Percentiles rank a stretch among this genome's conserved stretches.
Conservation (phyloP, 1,140 invertebrate species). For the Gryon sp. region DNA sequence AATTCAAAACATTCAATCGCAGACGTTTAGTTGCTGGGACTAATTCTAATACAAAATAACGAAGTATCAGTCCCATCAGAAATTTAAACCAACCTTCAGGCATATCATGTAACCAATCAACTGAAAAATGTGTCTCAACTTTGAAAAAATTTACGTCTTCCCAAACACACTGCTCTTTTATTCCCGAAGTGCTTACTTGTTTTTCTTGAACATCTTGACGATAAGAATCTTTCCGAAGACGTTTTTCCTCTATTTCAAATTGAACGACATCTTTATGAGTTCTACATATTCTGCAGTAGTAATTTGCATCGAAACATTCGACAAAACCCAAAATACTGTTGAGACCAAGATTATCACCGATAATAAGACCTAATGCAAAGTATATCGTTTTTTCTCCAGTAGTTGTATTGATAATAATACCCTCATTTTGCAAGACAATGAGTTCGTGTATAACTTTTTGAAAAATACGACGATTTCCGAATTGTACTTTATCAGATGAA, state of each 20-base stretch:
- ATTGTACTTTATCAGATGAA: too few relatives aligned
- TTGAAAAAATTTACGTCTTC: conserved; percentile 22
- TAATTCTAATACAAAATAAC: too few relatives aligned
- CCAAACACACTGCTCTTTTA: conserved; percentile 36
- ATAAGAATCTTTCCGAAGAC: conserved; percentile 29
- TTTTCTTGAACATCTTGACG: conserved; percentile 3
- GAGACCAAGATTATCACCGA: conserved; percentile 53
- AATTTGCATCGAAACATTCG: too few relatives aligned
- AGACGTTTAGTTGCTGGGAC: too few relatives aligned
- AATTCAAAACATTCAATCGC: conserved; percentile 16
- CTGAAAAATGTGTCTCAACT: too few relatives aligned
- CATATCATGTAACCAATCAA: conserved; percentile 31
- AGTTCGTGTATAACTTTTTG: too few relatives aligned
- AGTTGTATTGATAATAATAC: conserved; percentile 24
- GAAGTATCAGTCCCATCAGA: conserved; percentile 13
- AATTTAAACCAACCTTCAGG: conserved; percentile 18
- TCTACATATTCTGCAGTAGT: conserved; percentile 44
- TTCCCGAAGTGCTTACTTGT: conserved; percentile 21
- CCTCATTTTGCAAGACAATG: conserved; percentile 21
- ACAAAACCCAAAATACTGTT: too few relatives aligned
- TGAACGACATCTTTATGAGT: conserved; percentile 15
- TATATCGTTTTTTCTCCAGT: conserved; percentile 9
- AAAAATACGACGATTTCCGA: conserved; percentile 57
- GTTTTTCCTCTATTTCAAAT: conserved; percentile 12
- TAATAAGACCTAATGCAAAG: conserved; percentile 34